These are phyloP conservation scores for Saccostrea echinata DNA, from an alignment of 1,140 invertebrate species.

Conservation along the genomic window DNA sequence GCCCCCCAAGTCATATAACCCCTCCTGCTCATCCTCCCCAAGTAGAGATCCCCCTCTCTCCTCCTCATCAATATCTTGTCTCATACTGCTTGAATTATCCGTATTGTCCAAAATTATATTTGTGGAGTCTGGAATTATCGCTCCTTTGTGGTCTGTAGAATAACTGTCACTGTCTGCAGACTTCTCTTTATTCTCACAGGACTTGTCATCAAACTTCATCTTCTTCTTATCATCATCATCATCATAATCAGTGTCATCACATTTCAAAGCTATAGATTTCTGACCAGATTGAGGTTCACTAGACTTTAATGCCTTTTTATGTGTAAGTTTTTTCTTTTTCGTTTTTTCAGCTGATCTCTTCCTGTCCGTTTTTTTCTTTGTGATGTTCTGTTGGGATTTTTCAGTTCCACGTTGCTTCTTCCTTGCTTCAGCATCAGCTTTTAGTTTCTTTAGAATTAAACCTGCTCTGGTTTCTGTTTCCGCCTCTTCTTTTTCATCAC, in stretches of 20 bases:
- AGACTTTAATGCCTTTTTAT: not conserved
- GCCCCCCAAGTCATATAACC: slow-evolving; percentile 64
- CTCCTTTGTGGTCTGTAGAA: not conserved
- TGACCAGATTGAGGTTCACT: not conserved
- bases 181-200: not conserved
- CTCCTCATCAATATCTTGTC: slow-evolving; percentile 3
- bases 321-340: not conserved
- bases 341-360: slow-evolving; percentile 29
- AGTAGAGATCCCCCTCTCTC: slow-evolving; percentile 39
- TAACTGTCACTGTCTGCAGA: not conserved
- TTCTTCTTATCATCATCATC: not conserved
- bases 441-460: slow-evolving; percentile 59
- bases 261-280: not conserved
- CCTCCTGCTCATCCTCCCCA: not conserved
- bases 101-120: not conserved
- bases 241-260: not conserved
- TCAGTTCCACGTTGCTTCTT: not conserved
- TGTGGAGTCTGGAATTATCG: not conserved
- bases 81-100: not conserved
- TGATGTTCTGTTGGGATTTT: not conserved
- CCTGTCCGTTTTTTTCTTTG: not conserved
- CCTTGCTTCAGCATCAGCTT: slow-evolving; percentile 58
- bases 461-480: slow-evolving; percentile 45
- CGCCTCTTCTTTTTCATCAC: slow-evolving; percentile 59
- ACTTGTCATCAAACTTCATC: too few relatives aligned